These are phyloP conservation scores for Cairina moschata DNA, from an alignment of 2,113 vertebrate genomes.

Conservation along the genomic window DNA sequence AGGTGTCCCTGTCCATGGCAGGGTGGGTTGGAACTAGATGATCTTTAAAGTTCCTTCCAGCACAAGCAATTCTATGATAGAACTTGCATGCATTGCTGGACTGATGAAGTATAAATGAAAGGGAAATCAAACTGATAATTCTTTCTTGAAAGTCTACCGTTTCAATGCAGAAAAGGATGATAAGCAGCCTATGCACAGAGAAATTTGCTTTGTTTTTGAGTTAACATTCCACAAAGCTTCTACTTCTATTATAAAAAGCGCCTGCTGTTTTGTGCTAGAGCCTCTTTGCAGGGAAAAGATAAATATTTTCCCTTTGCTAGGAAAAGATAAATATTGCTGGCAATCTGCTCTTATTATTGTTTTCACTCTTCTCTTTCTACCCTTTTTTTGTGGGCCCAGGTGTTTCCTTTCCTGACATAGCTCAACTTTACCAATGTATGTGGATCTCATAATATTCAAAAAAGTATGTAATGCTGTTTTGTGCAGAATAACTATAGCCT, in stretches of 20 bases:
- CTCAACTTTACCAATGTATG: not conserved
- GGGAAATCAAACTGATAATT: not conserved
- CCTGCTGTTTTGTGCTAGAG: not conserved
- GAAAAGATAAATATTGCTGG: not conserved
- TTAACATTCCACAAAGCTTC: not conserved
- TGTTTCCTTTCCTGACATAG: not conserved
- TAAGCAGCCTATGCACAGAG: not conserved
- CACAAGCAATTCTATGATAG: too few relatives aligned
- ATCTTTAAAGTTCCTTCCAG: too few relatives aligned
- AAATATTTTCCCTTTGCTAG: not conserved
- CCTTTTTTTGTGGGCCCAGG: not conserved
- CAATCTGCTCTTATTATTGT: not conserved
- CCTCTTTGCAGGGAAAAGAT: not conserved
- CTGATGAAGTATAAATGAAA: not conserved
- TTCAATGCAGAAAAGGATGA: not conserved
- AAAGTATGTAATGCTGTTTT: not conserved
- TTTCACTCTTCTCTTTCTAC: not conserved
- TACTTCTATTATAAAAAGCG: not conserved
- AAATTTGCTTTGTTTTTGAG: not conserved
- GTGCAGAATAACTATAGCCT: not conserved
- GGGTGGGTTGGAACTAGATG: too few relatives aligned
- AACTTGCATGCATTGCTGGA: not conserved
- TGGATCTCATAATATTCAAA: not conserved
- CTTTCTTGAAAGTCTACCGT: not conserved
- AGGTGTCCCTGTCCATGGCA: too few relatives aligned